Evolutionary conservation across 2,113 vertebrate species (phyloP), one percentile per base, ranked within the genome.

Genomic region (Mungos mungo): DNA sequence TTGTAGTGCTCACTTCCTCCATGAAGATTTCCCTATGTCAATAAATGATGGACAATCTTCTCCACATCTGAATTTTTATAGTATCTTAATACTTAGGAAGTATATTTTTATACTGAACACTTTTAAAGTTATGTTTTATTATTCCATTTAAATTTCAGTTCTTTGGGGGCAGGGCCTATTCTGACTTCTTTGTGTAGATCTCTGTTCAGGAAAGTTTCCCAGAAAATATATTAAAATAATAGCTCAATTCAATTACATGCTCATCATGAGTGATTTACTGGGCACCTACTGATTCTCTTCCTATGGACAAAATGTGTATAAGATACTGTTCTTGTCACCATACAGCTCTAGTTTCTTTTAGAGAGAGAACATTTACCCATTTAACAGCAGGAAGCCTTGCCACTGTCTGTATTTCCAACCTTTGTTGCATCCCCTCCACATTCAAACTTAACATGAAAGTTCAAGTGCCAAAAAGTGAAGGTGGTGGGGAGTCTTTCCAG

Each of bases 401-500:
- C 16, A 18, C 29, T 88, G 74, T 96, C 41, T 47, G 4, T 27
- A 88, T 84, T 93, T 77, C 33, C 16, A 66, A 83, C 14, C 79
- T 95, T 84, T n/a, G 2, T 29, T 91, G 27, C 65, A 23, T 35
- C 88, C 84, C 45, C 29, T 33, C 50, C 9, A 79, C 29, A 63
- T 93, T 88, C 57, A 74, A 93, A 91, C 65, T 80, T 93, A 60
- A 41, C n/a, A 52, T 45, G 35, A 80, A 79, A 85, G 45, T 96
- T 76, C 89, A 93, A 88, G 41, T 85, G 50, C 65, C 60, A 87
- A 69, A 33, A 85, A 87, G 5, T 23, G 31, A 80, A n/a, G 29
- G 13, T 83, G 52, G 19, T 84, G 29, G 29, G 57, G 57, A 93
- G 41, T 69, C 57, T 95, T 97, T 95, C 89, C 89, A 88, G 82